Evolutionary conservation across 2,113 vertebrate genomes (phyloP), one percentile per base, ranked within the genome.

Genomic region (Thamnaconus septentrionalis): DNA sequence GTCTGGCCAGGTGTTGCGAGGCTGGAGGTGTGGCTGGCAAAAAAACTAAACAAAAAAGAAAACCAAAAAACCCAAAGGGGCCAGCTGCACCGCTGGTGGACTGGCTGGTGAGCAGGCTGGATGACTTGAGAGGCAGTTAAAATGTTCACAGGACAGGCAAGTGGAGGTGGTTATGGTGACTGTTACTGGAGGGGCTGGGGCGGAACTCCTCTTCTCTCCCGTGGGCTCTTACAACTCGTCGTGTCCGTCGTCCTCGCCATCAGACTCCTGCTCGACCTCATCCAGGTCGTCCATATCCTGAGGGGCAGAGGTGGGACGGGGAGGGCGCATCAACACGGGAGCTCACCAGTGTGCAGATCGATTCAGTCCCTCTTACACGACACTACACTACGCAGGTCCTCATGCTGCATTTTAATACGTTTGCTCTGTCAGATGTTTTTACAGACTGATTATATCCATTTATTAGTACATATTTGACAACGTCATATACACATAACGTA

Each of bases 151-250:
- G 88, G 76, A 86, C 73, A 75, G 74, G 76, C 69, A 79, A 66
- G 83, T 82, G 84, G 83, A 78, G 76, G 82, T 87, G 76, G 84
- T 88, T 81, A 76, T 86, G 88, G 78, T 87, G 85, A 88, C 72
- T 69, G 75, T 75, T 73, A 62, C 7, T 1, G 73, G 75, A 74
- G 64, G 76, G 79, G 77, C 72, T 67, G 76, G 87, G 77, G 78
- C 59, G 52, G 83, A 84, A 82, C 81, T 84, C 39, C 53, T 84
- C 84, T 88, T 84, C 75, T 66, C 48, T 63, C 54, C 60, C 68
- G 71, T 41, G 54, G 50, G 44, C 75, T 66, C 79, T 93, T 94
- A 98, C 89, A 98, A 93, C 82, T 98, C 97, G 18, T 98, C 96
- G 52, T 94, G 96, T 50, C 75, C 84, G 0, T 98, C 94, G 5